Base-by-base conservation (phyloP, 2,113 vertebrate genomes). In the Pionites leucogaster region DNA sequence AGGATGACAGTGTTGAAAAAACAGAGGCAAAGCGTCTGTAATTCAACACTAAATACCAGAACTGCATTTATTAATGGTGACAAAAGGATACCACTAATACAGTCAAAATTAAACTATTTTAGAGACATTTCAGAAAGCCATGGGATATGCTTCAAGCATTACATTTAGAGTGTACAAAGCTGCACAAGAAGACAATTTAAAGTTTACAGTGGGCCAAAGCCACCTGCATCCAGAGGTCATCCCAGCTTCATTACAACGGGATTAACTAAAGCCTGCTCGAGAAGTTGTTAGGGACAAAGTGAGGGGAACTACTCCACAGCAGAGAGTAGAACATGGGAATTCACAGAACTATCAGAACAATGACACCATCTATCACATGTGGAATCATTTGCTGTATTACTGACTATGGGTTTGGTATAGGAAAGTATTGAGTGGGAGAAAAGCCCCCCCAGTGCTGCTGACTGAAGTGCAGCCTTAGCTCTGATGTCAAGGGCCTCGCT, bases 391-490 rank as follows among this genome's bases (percentile, higher is more conserved):
- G 9, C 24, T 2, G 17, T 3, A 2, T 46, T 71, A 10, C 27
- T n/a, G 70, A 2, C 57, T 39, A 12, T 2, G 37, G 65, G 18
- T 4, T 47, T 67, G 33, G 67, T 17, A 17, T 35, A 24, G 65
- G 33, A 9, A 5, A 7, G 79, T 0, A 4, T 1, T 2, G 46
- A 6, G 62, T 2, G 63, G 67, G 42, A 46, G 37, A 7, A 17
- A 19, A 69, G 52, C 39, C 46, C 22, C 19, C 7, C 50, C 59
- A 14, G 14, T 2, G 17, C 57, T 53, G 71, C 31, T 15, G 63
- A 1, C 70, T 46, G 2, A 4, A 41, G 71, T 4, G 55, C 67
- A 68, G 67, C 75, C 59, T 27, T 1, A 27, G 57, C 69, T 75
- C 62, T 59, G n/a, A 3, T 24, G 7, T 17, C 6, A 24, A 52